Evolutionary conservation across 1,140 invertebrate species (phyloP).

Genomic region (Samia ricini): DNA sequence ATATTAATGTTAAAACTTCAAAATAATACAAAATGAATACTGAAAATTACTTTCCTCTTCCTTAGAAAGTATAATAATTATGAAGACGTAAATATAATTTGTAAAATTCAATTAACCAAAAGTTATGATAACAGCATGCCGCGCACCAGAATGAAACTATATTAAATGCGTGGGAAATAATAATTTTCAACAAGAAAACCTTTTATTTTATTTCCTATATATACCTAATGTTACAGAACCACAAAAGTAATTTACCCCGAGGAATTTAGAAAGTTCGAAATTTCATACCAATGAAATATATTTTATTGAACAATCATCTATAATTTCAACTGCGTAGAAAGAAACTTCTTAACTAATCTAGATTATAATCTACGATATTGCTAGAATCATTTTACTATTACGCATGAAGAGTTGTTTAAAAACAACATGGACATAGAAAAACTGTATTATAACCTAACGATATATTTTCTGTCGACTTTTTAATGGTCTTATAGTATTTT

Average conservation of each 20-base stretch:
- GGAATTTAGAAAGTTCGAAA: background rate
- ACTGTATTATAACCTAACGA: too few relatives aligned
- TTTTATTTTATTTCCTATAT: conserved; percentile 1
- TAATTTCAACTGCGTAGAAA: background rate
- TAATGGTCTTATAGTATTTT: too few relatives aligned
- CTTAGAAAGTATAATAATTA: too few relatives aligned
- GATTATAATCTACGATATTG: background rate
- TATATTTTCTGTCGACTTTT: too few relatives aligned
- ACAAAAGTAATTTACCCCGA: background rate
- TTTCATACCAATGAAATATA: conserved; percentile 1
- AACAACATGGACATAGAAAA: too few relatives aligned
- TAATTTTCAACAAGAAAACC: conserved; percentile 1
- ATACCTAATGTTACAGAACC: background rate
- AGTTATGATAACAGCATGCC: too few relatives aligned
- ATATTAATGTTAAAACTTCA: too few relatives aligned
- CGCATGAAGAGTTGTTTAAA: too few relatives aligned
- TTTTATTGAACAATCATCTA: conserved; percentile 4
- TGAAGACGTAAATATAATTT: background rate
- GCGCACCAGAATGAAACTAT: too few relatives aligned
- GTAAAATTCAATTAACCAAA: background rate
- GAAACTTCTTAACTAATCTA: conserved; percentile 1
- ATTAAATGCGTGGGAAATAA: conserved; percentile 5
- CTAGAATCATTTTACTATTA: background rate
- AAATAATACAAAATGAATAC: too few relatives aligned
- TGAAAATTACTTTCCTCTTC: too few relatives aligned